Evolutionary conservation across 2,888 invertebrate species (phyloP).

Genomic region (Galeopsomyia nigrocyanea): DNA sequence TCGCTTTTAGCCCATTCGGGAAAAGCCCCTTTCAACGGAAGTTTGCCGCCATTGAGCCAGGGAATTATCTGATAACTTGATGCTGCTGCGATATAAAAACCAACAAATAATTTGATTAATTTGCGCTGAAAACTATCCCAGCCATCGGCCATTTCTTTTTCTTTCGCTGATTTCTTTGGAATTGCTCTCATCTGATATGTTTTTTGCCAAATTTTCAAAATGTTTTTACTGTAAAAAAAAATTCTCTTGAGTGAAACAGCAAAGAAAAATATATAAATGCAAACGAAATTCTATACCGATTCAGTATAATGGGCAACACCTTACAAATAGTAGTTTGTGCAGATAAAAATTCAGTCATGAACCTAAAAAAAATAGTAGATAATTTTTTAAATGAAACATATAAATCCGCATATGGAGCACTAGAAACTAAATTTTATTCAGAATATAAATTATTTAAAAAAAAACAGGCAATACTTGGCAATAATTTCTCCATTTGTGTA

Average conservation of each 20-base stretch:
- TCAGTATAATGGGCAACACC: background rate
- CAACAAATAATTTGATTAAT: background rate
- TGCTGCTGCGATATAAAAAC: background rate
- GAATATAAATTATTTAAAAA: background rate
- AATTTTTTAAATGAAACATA: background rate
- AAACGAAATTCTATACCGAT: background rate
- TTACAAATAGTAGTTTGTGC: background rate
- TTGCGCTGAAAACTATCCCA: conserved; percentile 10
- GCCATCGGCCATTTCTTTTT: background rate
- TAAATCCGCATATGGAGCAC: too few relatives aligned
- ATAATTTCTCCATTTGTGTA: background rate
- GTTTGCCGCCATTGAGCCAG: background rate
- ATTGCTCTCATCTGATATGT: background rate
- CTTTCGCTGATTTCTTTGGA: background rate
- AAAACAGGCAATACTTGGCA: background rate
- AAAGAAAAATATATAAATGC: too few relatives aligned
- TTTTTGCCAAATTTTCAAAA: background rate
- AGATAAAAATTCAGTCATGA: background rate
- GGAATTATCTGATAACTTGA: background rate
- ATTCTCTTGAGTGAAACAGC: background rate
- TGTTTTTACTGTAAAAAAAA: background rate
- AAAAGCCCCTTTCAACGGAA: background rate
- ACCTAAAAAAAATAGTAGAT: background rate
- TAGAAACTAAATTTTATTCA: background rate
- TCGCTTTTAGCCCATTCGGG: background rate